Base-by-base conservation (phyloP, 2,113 vertebrate species). In the Microtus pennsylvanicus region DNA sequence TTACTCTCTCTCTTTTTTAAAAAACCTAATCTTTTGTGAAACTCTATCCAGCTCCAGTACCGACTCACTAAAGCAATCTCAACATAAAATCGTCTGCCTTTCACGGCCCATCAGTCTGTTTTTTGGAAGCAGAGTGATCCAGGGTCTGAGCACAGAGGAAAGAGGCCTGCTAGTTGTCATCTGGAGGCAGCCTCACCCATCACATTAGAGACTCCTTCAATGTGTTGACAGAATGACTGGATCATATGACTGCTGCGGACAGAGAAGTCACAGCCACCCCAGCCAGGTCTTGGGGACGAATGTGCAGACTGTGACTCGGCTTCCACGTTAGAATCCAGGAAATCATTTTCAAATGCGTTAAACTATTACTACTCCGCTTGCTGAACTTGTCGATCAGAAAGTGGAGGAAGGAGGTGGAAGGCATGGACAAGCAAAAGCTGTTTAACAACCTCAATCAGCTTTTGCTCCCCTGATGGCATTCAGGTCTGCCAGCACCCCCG, bases 351-450 rank as follows among this genome's bases (percentile, higher is more conserved):
- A 87, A 55, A 24, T 30, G 35, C 22, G n/a, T 55, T 83, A 91
- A 63, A 28, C 45, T 50, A 17, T 9, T 1, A 74, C 26, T n/a
- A 89, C 30, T 93, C 72, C 63, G 38, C 55, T 47, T 70, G 72
- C 65, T 87, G 58, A 28, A 93, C 65, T 85, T 91, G 67, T 82
- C 96, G 89, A n/a, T 42, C 45, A 86, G 91, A 94, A 94, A 92
- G 45, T 61, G 61, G 42, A 90, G 50, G 76, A 87, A 95, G 83
- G 69, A 89, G 47, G 82, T 94, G 30, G 70, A 89, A 94, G 38
- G 45, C 5, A 13, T 13, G 47, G 33, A 63, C 12, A 21, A 63
- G 33, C 42, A 58, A 78, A 90, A 91, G 45, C 47, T 6, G 17
- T 95, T 61, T 65, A 94, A 75, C n/a, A 89, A 90, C 28, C 45